phyloP scores from a whole-genome alignment of 2,888 invertebrate species.

The Acanthococcus lagerstroemiae region DNA sequence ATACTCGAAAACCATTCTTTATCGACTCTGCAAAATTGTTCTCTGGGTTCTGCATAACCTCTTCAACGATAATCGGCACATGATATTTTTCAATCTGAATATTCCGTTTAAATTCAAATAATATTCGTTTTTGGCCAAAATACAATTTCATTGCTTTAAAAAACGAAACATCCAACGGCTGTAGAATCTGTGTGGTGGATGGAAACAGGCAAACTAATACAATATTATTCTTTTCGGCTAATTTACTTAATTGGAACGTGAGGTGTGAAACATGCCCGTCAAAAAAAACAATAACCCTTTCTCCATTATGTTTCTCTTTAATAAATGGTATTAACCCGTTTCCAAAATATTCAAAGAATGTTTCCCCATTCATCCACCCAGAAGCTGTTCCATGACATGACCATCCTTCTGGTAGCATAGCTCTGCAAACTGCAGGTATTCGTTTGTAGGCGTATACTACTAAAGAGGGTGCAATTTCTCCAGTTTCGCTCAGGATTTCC shows the following conservation, averaged over 20 bases:
- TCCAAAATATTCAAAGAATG: not conserved
- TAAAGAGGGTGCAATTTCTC: not conserved
- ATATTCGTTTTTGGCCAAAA: not conserved
- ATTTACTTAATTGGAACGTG: not conserved
- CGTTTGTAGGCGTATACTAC: not conserved
- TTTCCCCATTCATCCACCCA: not conserved
- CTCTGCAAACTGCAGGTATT: not conserved
- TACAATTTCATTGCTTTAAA: not conserved
- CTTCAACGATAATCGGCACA: not conserved
- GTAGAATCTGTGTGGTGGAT: not conserved
- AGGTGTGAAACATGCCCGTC: constrained; percentile 2
- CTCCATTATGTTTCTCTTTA: not conserved
- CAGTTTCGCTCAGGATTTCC: no score
- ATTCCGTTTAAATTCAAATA: not conserved
- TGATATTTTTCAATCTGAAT: not conserved
- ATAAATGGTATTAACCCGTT: not conserved
- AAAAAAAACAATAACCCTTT: constrained; percentile 2
- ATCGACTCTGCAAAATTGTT: not conserved
- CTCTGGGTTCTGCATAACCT: not conserved
- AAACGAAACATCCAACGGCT: not conserved
- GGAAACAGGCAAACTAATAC: not conserved
- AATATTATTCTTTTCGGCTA: not conserved
- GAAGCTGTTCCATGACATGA: not conserved
- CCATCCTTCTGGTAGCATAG: not conserved
- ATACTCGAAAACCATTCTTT: constrained; percentile 11